Evolutionary conservation across 2,797 vertebrate genomes (phyloP).

Genomic region (Luscinia luscinia): DNA sequence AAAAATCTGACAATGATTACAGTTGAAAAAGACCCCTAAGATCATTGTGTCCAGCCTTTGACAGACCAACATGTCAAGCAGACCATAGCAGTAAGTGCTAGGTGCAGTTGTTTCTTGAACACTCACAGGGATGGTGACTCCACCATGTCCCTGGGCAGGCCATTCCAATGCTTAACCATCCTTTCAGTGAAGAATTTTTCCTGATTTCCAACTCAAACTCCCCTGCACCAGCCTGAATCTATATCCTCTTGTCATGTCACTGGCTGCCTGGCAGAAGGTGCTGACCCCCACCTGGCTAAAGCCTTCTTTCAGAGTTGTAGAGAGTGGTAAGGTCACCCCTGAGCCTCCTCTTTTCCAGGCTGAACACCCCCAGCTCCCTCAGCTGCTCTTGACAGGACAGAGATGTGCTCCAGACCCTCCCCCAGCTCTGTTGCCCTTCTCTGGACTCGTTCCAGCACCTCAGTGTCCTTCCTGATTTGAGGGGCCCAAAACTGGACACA

Average conservation of each 20-base stretch:
- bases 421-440: neutral
- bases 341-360: neutral
- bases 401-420: neutral
- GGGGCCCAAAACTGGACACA: neutral
- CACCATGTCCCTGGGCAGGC: rapidly evolving
- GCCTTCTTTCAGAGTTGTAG: neutral
- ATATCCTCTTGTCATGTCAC: neutral
- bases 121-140: too few species aligned
- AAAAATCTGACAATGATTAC: neutral
- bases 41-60: neutral
- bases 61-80: neutral
- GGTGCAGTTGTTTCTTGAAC: rapidly evolving
- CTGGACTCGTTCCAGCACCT: rapidly evolving
- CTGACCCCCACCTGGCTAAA: neutral
- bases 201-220: neutral
- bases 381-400: neutral
- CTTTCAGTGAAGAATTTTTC: neutral
- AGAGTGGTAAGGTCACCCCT: too few species aligned
- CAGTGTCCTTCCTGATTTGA: neutral
- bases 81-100: neutral
- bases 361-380: neutral
- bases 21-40: neutral
- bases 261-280: neutral
- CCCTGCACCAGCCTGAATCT: neutral
- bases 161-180: neutral